Percentiles rank a stretch among this genome's conserved stretches.
phyloP scores from a whole-genome alignment of 2,888 invertebrate genomes.

The Brachyopa scutellaris region DNA sequence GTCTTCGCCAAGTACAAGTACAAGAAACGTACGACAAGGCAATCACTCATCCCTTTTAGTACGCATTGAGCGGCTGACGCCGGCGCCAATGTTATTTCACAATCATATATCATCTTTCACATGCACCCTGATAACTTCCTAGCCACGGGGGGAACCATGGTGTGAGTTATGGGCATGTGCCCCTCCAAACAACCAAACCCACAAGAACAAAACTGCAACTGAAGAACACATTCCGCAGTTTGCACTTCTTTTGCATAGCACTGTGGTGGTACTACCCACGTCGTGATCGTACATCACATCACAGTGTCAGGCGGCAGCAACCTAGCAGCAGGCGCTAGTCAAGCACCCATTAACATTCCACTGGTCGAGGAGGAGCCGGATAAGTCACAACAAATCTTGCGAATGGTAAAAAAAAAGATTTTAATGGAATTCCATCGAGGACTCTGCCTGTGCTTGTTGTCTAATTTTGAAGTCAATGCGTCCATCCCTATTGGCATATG shows the following conservation, averaged over 20 bases:
- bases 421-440: slow-evolving; percentile 62
- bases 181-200: slow-evolving; percentile 30
- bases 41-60: slow-evolving; percentile 72
- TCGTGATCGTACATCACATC: slow-evolving; percentile 71
- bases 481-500: slow-evolving; percentile 68
- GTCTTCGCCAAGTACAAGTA: no score
- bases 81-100: slow-evolving; percentile 69
- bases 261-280: slow-evolving; percentile 67
- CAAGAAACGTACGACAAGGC: slow-evolving; percentile 52
- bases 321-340: slow-evolving; percentile 58
- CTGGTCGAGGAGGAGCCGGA: slow-evolving; percentile 56
- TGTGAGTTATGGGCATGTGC: slow-evolving; percentile 67
- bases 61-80: slow-evolving; percentile 67
- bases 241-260: slow-evolving; percentile 62
- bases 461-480: slow-evolving; percentile 50
- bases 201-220: slow-evolving; percentile 36
- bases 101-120: slow-evolving; percentile 70
- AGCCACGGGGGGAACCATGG: slow-evolving; percentile 39
- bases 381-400: slow-evolving; percentile 69
- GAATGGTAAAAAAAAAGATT: slow-evolving; percentile 43
- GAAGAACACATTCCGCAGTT: slow-evolving; percentile 51
- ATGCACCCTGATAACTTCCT: slow-evolving; percentile 65
- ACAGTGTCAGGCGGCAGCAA: slow-evolving; percentile 56
- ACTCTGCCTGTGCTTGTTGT: slow-evolving; percentile 49
- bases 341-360: slow-evolving; percentile 72